Conservation (phyloP, 1,140 invertebrate genomes). For the Heliothis subflexa region DNA sequence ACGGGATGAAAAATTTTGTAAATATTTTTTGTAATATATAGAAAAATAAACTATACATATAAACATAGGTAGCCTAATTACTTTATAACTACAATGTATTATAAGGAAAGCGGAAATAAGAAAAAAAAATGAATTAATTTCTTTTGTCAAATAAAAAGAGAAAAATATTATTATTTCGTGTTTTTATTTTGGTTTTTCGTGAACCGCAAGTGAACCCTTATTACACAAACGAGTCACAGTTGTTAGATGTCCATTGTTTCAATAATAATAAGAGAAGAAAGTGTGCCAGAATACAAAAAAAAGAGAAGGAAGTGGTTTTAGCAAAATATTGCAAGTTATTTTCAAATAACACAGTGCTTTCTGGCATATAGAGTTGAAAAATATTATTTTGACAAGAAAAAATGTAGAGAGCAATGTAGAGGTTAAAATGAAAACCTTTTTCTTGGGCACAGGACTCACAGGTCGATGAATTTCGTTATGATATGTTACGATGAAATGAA, state of each 20-base stretch:
- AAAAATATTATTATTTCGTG: slow-evolving; percentile 71
- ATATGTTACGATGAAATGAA: too few relatives aligned
- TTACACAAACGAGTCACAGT: neutral
- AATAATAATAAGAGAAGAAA: too few relatives aligned
- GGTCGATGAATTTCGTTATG: too few relatives aligned
- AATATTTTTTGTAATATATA: slow-evolving; percentile 85
- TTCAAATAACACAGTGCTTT: neutral
- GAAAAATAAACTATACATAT: slow-evolving; percentile 80
- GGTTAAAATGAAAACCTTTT: too few relatives aligned
- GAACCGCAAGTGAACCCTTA: neutral
- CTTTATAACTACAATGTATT: slow-evolving; percentile 81
- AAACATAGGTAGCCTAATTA: slow-evolving; percentile 83
- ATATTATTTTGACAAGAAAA: too few relatives aligned
- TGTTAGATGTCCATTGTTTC: neutral
- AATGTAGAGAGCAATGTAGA: too few relatives aligned
- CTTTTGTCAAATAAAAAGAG: slow-evolving; percentile 85
- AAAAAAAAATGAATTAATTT: slow-evolving; percentile 84
- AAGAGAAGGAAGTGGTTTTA: neutral
- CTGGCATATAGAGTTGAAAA: too few relatives aligned
- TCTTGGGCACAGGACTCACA: too few relatives aligned
- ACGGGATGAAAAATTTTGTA: slow-evolving; percentile 77
- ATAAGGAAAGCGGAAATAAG: slow-evolving; percentile 81
- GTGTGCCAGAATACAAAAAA: too few relatives aligned
- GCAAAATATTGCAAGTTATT: neutral
- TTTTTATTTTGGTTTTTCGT: slow-evolving; percentile 62